Percentiles rank a stretch among this genome's conserved stretches.
phyloP scores from a whole-genome alignment of 2,888 invertebrate genomes.

The Tuberolachnus salignus region DNA sequence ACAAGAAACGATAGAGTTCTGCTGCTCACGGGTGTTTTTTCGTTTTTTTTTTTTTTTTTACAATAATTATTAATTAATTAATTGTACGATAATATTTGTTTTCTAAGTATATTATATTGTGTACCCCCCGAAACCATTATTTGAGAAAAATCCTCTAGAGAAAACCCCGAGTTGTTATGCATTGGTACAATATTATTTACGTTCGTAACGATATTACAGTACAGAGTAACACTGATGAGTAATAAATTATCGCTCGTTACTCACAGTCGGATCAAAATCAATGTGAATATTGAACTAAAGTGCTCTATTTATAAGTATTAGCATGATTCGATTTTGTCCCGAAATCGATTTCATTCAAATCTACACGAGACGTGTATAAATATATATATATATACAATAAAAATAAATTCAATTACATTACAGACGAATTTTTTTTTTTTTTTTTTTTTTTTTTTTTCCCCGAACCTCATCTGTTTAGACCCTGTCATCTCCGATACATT shows the following conservation, averaged over 20 bases:
- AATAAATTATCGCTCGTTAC: constrained; percentile 7
- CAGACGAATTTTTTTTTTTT: constrained; percentile 11
- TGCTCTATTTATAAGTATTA: constrained; percentile 36
- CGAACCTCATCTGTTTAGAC: constrained; percentile 14
- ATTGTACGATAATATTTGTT: too few relatives aligned
- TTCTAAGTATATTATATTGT: too few relatives aligned
- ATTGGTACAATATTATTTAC: too few relatives aligned
- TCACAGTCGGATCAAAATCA: constrained; percentile 15
- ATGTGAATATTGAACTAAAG: constrained; percentile 9
- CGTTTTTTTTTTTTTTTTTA: too few relatives aligned
- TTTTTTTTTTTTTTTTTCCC: too few relatives aligned
- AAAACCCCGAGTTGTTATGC: too few relatives aligned
- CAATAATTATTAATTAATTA: too few relatives aligned
- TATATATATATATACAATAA: constrained; percentile 4
- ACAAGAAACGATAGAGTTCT: too few relatives aligned
- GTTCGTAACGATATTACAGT: too few relatives aligned
- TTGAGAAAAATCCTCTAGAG: too few relatives aligned
- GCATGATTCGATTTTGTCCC: constrained; percentile 28
- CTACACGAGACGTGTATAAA: neutral
- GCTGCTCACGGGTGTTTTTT: too few relatives aligned
- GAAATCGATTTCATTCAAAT: constrained; percentile 23
- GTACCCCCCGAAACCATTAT: too few relatives aligned
- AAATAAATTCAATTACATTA: constrained; percentile 44
- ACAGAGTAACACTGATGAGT: neutral
- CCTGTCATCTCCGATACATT: neutral